Percentiles rank a stretch among this genome's conserved stretches.
These are phyloP conservation scores for Octonoba sinensis DNA, from an alignment of 2,888 invertebrate species.

Conservation along the genomic window DNA sequence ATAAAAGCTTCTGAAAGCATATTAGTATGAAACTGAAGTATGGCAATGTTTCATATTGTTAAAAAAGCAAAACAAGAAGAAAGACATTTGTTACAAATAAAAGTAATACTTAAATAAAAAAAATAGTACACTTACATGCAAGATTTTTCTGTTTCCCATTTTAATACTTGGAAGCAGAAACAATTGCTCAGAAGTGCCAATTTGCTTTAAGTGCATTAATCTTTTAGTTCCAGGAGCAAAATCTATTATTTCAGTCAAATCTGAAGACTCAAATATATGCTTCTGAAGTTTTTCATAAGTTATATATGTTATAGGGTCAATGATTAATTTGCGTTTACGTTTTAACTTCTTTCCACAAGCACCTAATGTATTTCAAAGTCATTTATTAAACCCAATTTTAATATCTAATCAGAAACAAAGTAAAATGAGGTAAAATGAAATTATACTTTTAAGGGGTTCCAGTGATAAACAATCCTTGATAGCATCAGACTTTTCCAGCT, in stretches of 20 bases:
- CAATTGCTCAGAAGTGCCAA: slow-evolving; percentile 95
- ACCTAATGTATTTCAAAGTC: slow-evolving; percentile 1
- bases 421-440: not conserved
- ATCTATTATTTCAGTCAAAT: slow-evolving; percentile 94
- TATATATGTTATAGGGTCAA: slow-evolving; percentile 98
- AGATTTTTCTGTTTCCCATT: not conserved
- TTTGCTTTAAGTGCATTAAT: slow-evolving; percentile 99
- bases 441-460: slow-evolving; percentile 24
- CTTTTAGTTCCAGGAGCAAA: slow-evolving; percentile 96
- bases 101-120: no score
- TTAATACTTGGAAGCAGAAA: slow-evolving; percentile 83
- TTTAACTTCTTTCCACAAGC: slow-evolving; percentile 7
- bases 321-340: slow-evolving; percentile 84
- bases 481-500: no score
- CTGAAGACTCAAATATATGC: slow-evolving; percentile 94
- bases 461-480: not conserved
- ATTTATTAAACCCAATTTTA: not conserved
- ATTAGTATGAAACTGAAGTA: no score
- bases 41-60: no score
- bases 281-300: slow-evolving; percentile 99
- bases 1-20: no score
- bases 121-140: no score
- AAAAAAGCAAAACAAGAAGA: no score
- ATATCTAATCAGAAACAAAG: not conserved
- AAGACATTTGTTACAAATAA: no score